Conservation (phyloP, 2,888 invertebrate genomes). For the Cinara cedri region DNA sequence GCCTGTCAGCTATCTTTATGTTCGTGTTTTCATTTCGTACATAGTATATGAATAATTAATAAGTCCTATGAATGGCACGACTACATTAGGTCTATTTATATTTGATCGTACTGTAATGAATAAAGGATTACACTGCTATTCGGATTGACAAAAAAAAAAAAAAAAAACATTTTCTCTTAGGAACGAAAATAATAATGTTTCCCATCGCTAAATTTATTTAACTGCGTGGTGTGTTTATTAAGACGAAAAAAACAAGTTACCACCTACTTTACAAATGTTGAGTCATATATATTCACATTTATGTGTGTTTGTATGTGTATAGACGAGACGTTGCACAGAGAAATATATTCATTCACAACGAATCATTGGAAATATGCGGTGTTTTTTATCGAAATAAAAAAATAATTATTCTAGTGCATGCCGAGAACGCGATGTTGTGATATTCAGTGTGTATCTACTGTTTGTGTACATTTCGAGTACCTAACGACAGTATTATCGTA, state of each 20-base stretch:
- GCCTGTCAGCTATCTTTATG: too few relatives aligned
- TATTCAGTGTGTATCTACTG: too few relatives aligned
- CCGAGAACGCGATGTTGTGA: background rate
- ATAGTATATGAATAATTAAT: too few relatives aligned
- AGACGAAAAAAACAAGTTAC: background rate
- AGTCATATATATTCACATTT: too few relatives aligned
- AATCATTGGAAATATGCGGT: slow-evolving; percentile 2
- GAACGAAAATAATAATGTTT: background rate
- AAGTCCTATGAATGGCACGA: too few relatives aligned
- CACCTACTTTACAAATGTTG: background rate
- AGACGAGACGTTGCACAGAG: background rate
- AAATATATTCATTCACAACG: slow-evolving; percentile 2
- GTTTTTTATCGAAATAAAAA: background rate
- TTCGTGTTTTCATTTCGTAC: too few relatives aligned
- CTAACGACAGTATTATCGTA: background rate
- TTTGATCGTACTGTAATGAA: too few relatives aligned
- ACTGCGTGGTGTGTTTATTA: background rate
- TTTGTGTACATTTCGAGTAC: background rate
- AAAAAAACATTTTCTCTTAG: background rate
- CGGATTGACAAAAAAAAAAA: too few relatives aligned
- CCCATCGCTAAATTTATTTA: background rate
- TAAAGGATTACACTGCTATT: too few relatives aligned
- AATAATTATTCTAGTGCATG: slow-evolving; percentile 8
- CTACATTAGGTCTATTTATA: too few relatives aligned
- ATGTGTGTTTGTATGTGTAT: background rate